A percentile compares a stretch with the other conserved stretches of the same genome.
Evolutionary conservation across 1,140 invertebrate species (phyloP).

Genomic region (Lasaia peninsularis): DNA sequence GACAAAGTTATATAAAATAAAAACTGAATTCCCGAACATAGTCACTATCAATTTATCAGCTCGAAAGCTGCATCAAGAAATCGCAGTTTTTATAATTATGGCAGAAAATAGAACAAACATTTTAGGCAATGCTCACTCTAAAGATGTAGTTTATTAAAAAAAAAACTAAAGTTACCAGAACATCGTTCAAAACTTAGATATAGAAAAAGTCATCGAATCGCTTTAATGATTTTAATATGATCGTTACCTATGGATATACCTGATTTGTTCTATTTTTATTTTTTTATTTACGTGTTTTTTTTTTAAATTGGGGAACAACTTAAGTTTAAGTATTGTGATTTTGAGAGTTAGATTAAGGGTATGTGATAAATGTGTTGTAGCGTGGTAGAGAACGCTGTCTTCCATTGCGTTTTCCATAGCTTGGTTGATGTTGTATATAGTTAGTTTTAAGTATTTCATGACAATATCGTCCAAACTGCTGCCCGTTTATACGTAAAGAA

Average conservation of each 20-base stretch:
- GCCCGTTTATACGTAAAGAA: slow-evolving; percentile 53
- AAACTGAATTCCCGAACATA: neutral
- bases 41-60: neutral
- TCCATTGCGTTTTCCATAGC: slow-evolving; percentile 68
- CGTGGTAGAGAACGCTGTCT: slow-evolving; percentile 63
- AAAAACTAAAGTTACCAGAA: slow-evolving; percentile 70
- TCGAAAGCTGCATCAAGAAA: neutral
- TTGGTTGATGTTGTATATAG: slow-evolving; percentile 48
- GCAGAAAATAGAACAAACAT: neutral
- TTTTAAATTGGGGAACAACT: slow-evolving; percentile 70
- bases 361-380: slow-evolving; percentile 64
- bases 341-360: slow-evolving; percentile 58
- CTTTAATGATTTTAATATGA: slow-evolving; percentile 62
- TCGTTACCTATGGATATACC: slow-evolving; percentile 71
- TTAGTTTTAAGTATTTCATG: slow-evolving; percentile 56
- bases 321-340: slow-evolving; percentile 72
- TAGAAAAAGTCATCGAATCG: slow-evolving; percentile 52
- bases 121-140: neutral
- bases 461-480: slow-evolving; percentile 53
- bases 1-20: too few relatives aligned
- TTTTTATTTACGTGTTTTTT: slow-evolving; percentile 57
- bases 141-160: neutral
- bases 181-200: slow-evolving; percentile 66
- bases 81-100: neutral
- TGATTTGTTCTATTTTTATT: slow-evolving; percentile 61